phyloP scores from a whole-genome alignment of 2,797 vertebrate genomes.

The Cuniculus paca region DNA sequence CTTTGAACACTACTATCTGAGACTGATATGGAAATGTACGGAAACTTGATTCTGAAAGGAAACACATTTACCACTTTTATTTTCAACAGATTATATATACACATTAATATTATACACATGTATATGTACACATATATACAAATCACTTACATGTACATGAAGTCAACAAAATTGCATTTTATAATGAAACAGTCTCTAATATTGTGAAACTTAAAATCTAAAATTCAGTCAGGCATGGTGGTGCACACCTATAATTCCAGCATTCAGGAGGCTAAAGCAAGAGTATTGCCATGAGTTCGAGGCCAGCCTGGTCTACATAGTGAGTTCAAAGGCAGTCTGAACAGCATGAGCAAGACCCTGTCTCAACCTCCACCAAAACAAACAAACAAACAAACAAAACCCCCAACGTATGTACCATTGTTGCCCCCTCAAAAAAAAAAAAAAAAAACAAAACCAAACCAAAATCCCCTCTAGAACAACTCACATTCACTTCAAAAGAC shows the following conservation, averaged over 20 bases:
- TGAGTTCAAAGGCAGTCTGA: background rate
- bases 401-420: too few relatives aligned
- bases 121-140: background rate
- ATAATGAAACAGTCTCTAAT: background rate
- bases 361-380: too few relatives aligned
- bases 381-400: too few relatives aligned
- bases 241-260: background rate
- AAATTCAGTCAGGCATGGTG: background rate
- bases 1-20: conserved; percentile 93
- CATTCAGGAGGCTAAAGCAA: background rate
- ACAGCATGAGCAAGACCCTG: too few relatives aligned
- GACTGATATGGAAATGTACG: conserved; percentile 89
- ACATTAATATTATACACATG: background rate
- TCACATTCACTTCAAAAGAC: conserved; percentile 34
- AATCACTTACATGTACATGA: background rate
- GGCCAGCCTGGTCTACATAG: background rate
- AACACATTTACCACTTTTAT: conserved; percentile 73
- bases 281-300: background rate
- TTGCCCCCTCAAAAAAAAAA: too few relatives aligned
- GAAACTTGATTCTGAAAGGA: conserved; percentile 90
- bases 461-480: background rate
- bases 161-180: background rate
- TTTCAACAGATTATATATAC: conserved; percentile 33
- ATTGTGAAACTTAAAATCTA: conserved; percentile 48
- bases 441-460: too few relatives aligned